Evolutionary conservation across 2,797 vertebrate species (phyloP), one percentile per base, ranked within the genome.

Genomic region (Peromyscus nudipes): DNA sequence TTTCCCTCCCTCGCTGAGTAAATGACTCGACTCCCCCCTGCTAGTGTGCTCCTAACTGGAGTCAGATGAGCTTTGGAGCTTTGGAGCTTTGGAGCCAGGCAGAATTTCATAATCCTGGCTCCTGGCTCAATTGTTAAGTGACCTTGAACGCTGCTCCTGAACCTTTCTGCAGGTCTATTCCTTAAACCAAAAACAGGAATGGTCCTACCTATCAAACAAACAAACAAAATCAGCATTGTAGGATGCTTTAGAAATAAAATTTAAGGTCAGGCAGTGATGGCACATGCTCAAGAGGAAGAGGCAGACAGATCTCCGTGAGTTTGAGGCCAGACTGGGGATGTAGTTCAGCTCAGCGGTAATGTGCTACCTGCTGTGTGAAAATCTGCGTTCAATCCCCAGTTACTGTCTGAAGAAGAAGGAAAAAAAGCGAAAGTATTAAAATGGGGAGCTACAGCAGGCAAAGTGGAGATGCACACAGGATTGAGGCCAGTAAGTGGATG

Each of bases 181-280:
- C 71, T 43, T 13, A 23, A n/a, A 84, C 89, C 25, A 93, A 92
- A 97, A 84, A 23, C 67, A 73, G 40, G 27, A 91, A 62, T 27
- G 23, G 85, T 46, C 16, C 25, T 40, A 79, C 81, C 76, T 93
- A 86, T 73, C 71, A 73, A 73, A 73, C 29, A 64, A 10, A 60
- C 25, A 71, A 73, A 73, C 21, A 40, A 73, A 73, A 91, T 57
- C 21, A 94, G n/a, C 21, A 76, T 57, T 88, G 12, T 49, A 60
- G 23, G 8, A 83, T 90, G 62, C 88, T 73, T 92, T 95, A 25
- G 31, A 97, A 96, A 92, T 57, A 64, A 73, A n/a, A 52, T 25
- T 76, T 75, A 76, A 31, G 43, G 62, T 64, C 19, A 2, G 62
- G 75, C 43, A 49, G 29, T 31, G 43, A 29, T 49, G 75, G 43